These are phyloP conservation scores for Dendrocopos noguchii DNA, from an alignment of 2,113 vertebrate genomes.

Conservation along the genomic window DNA sequence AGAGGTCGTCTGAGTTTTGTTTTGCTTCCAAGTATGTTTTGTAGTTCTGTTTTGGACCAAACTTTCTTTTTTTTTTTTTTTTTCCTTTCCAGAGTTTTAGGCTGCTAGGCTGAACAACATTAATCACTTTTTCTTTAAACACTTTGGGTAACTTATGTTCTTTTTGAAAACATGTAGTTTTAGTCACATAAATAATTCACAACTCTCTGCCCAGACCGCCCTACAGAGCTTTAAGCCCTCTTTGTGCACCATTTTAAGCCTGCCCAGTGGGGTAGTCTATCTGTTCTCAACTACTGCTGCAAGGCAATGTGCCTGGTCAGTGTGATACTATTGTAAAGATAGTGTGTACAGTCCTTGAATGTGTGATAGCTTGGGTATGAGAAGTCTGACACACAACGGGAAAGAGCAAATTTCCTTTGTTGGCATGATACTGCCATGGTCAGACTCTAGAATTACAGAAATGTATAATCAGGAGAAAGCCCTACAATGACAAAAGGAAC, in stretches of 20 bases:
- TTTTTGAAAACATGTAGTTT: background rate
- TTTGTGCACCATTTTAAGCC: background rate
- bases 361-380: background rate
- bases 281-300: background rate
- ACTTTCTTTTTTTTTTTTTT: background rate
- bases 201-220: background rate
- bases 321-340: slow-evolving; percentile 16
- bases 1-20: background rate
- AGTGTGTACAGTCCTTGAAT: background rate
- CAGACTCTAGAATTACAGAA: background rate
- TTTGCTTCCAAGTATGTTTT: background rate
- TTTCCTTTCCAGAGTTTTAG: background rate
- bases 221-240: background rate
- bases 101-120: background rate
- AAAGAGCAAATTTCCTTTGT: slow-evolving; percentile 24
- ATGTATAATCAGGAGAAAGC: background rate
- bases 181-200: slow-evolving; percentile 19
- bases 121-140: background rate
- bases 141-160: background rate
- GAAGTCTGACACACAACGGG: background rate
- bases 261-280: background rate
- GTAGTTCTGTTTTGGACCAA: background rate
- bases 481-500: background rate
- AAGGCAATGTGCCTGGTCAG: background rate
- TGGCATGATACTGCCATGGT: background rate